Base-by-base conservation (phyloP, 2,888 invertebrate species). In the Lacanobia oleracea region DNA sequence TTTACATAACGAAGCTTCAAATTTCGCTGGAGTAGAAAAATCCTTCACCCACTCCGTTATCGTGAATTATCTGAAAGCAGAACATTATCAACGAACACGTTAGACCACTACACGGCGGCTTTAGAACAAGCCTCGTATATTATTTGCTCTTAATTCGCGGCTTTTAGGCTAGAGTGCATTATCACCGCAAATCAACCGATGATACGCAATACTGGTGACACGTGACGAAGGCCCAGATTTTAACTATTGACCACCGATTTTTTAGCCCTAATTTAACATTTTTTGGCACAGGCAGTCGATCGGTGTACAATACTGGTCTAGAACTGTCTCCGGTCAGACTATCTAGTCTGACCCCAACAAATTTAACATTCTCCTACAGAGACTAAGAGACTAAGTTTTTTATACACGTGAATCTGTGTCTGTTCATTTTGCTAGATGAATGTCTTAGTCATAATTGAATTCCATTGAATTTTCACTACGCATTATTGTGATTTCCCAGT, bases 111-210 rank as follows among this genome's bases (percentile, higher is more conserved):
- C 51, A 48, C 27, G 45, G 45, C 62, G 45, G 72, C 45, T 45
- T 51, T 51, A 40, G 6, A 67, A 67, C 50, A 57, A 67, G 43
- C 14, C 40, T 14, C 33, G 7, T 50, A 57, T 50, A 66, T 77
- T 50, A 76, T 77, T 67, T 76, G 57, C 68, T 67, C 43, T 16
- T 73, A 79, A 65, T 72, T 60, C 21, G 12, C 23, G 50, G 76
- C 76, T 76, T 79, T 76, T 79, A 73, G 45, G 14, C 48, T 4
- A 63, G 27, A 72, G 79, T 79, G 79, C 48, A 53, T 59, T 59
- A 63, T 59, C 53, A 59, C 62, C 61, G n/a, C 60, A 70, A 60
- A 69, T 70, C 33, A 57, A 33, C 33, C 18, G 48, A 40, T 72
- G 43, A 67, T 67, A 51, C 14, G 50, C n/a, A n/a, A 14, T 33